Conservation (phyloP, 2,113 vertebrate species). For the Lepisosteus oculatus region DNA sequence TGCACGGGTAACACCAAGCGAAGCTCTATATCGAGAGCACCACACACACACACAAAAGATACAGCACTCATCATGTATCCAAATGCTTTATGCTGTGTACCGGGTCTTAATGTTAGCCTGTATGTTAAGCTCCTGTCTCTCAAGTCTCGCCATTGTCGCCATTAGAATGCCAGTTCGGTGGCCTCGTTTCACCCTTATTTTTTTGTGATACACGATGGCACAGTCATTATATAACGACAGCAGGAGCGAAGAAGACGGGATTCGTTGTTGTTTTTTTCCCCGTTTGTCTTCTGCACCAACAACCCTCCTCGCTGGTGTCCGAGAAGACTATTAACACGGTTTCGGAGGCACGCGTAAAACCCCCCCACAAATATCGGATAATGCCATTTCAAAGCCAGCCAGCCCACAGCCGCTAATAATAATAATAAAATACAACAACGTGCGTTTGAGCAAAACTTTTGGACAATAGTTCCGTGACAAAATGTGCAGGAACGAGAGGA, state of each 20-base stretch:
- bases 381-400: no score
- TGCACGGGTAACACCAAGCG: no score
- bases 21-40: neutral
- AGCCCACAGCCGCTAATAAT: no score
- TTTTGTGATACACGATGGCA: conserved; percentile 14
- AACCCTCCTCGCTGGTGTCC: no score
- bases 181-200: conserved; percentile 13
- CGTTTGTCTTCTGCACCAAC: no score
- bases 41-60: neutral
- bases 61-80: neutral
- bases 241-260: conserved; percentile 3
- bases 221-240: conserved; percentile 9
- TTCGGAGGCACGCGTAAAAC: no score
- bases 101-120: neutral
- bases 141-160: conserved; percentile 7
- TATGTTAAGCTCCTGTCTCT: neutral
- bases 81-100: neutral
- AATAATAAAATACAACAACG: no score
- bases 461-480: no score
- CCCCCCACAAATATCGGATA: no score
- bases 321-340: no score
- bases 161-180: conserved; percentile 7
- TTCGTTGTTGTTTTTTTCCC: neutral
- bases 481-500: no score
- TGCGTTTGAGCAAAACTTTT: no score